Percentiles rank a stretch among this genome's conserved stretches.
phyloP scores from a whole-genome alignment of 2,113 vertebrate genomes.

The Halichoerus grypus region DNA sequence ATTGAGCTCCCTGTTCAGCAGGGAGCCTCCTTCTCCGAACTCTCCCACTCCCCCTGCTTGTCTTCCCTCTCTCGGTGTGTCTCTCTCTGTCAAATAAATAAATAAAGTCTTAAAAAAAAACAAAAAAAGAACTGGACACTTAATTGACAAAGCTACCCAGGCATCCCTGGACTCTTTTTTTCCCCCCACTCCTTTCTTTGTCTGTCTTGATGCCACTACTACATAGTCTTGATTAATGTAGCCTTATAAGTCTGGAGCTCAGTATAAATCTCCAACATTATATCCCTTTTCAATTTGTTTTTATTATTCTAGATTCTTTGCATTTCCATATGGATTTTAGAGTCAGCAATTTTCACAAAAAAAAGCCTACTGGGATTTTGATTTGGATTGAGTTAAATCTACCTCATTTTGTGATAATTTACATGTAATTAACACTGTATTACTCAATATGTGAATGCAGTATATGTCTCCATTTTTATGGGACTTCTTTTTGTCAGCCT shows the following conservation, averaged over 20 bases:
- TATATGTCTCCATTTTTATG: not conserved
- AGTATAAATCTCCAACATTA: not conserved
- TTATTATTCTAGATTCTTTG: not conserved
- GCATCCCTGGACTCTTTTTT: not conserved
- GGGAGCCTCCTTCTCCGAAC: too few species aligned
- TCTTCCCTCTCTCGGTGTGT: too few species aligned
- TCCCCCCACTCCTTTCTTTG: not conserved
- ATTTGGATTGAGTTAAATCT: not conserved
- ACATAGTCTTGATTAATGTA: not conserved
- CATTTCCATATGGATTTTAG: slow-evolving; percentile 39
- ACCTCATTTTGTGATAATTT: not conserved
- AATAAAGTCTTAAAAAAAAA: too few species aligned
- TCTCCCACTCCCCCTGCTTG: too few species aligned
- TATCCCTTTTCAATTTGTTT: not conserved
- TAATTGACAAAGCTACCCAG: not conserved
- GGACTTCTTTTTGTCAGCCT: not conserved
- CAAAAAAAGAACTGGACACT: not conserved
- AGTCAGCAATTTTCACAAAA: not conserved
- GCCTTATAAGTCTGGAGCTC: not conserved
- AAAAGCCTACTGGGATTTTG: not conserved
- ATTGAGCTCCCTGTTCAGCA: too few species aligned
- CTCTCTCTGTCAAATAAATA: too few species aligned
- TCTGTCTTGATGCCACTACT: not conserved
- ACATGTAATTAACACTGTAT: not conserved
- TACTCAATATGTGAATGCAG: not conserved